These are phyloP conservation scores for Phoeniculus purpureus DNA, from an alignment of 2,797 vertebrate species.

Conservation along the genomic window DNA sequence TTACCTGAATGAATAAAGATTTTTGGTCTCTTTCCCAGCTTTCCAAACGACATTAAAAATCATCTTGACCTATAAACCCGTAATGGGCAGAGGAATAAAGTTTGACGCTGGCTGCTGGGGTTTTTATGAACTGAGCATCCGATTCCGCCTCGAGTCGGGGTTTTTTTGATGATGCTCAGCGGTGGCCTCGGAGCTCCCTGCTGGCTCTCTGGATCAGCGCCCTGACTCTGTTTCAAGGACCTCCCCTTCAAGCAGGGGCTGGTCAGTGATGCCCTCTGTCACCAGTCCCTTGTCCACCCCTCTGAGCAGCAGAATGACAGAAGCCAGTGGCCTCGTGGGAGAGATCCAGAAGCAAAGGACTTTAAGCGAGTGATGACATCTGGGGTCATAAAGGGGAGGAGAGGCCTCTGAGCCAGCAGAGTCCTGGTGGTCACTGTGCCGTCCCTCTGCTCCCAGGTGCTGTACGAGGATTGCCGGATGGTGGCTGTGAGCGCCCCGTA, in stretches of 20 bases:
- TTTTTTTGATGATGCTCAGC: no score
- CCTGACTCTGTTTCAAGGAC: neutral
- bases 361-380: no score
- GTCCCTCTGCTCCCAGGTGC: constrained; percentile 74
- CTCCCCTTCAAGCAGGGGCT: neutral
- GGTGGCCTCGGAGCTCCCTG: neutral
- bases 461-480: constrained; percentile 89
- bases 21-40: neutral
- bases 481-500: constrained; percentile 87
- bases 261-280: neutral
- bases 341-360: neutral
- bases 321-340: neutral
- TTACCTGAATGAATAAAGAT: neutral
- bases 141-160: neutral
- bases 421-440: neutral
- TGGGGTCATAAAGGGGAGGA: neutral
- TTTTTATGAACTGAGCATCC: neutral
- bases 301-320: neutral
- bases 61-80: neutral
- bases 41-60: neutral
- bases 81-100: neutral
- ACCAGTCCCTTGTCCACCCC: rapidly evolving
- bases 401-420: neutral
- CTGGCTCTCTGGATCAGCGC: neutral
- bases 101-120: neutral